phyloP scores from a whole-genome alignment of 2,888 invertebrate genomes.

The Cataglyphis altisquamis region DNA sequence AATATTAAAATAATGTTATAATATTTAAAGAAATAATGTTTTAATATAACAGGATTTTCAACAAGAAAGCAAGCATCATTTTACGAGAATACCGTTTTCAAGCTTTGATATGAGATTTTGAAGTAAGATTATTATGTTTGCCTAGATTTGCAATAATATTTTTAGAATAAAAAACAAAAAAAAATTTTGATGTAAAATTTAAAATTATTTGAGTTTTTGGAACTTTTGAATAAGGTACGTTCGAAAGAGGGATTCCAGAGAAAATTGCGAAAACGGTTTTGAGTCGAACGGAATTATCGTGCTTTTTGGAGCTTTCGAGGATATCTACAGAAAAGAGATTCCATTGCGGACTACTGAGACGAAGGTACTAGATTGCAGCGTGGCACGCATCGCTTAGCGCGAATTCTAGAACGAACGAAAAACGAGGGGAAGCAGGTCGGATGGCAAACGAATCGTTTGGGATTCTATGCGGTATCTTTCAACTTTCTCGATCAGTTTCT shows the following conservation, averaged over 20 bases:
- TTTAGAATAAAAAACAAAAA: constrained; percentile 30
- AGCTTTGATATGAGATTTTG: not conserved
- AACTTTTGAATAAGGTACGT: constrained; percentile 25
- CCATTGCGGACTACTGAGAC: constrained; percentile 60
- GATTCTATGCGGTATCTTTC: constrained; percentile 72
- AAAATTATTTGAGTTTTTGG: constrained; percentile 49
- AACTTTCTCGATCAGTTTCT: constrained; percentile 61
- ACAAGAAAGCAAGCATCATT: not conserved
- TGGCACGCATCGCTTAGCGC: constrained; percentile 77
- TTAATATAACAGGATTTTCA: not conserved
- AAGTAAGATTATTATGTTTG: constrained; percentile 30
- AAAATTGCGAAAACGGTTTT: constrained; percentile 75
- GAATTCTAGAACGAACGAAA: constrained; percentile 68
- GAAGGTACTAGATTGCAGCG: constrained; percentile 73
- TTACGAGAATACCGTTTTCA: not conserved
- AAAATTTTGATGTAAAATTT: constrained; percentile 34
- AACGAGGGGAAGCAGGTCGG: constrained; percentile 58
- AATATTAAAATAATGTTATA: not conserved
- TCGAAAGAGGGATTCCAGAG: constrained; percentile 72
- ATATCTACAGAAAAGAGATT: constrained; percentile 74
- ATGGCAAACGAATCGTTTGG: constrained; percentile 78
- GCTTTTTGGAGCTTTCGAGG: constrained; percentile 67
- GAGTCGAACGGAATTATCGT: constrained; percentile 76
- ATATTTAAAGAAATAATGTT: not conserved
- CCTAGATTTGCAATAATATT: constrained; percentile 37